phyloP scores from a whole-genome alignment of 37 sponge, comb jelly and placozoan species.

The Hexactinellida sp. region DNA sequence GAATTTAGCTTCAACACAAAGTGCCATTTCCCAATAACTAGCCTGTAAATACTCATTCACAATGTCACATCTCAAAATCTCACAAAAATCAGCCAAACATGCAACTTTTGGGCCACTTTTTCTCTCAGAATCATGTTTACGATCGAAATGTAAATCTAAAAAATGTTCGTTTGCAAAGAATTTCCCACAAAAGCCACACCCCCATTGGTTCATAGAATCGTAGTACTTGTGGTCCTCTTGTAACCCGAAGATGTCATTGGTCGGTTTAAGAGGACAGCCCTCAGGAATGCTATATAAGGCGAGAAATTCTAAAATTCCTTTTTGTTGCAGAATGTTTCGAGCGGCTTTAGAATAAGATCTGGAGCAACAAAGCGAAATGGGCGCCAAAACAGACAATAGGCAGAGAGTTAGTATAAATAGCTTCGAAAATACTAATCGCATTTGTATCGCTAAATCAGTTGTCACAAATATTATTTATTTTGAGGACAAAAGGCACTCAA shows the following conservation, averaged over 20 bases:
- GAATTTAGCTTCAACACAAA: neutral
- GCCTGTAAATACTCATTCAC: neutral
- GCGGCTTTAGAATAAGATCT: constrained; percentile 10
- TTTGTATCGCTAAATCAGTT: no score
- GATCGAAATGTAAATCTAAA: neutral
- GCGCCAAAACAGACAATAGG: no score
- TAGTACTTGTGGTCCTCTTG: neutral
- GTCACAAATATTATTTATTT: no score
- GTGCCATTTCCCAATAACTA: neutral
- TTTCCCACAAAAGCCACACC: neutral
- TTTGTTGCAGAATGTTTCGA: neutral
- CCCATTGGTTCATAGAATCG: neutral
- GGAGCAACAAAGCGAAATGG: neutral
- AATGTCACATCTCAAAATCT: neutral
- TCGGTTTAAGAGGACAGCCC: neutral
- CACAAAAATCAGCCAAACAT: constrained; percentile 15
- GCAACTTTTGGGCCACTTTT: neutral
- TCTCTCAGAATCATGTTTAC: neutral
- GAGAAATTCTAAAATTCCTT: neutral
- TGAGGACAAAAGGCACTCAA: no score
- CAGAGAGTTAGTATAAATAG: no score
- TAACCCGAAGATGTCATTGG: neutral
- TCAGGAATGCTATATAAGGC: neutral
- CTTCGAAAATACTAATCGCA: no score
- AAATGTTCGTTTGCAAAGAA: neutral